Percentiles rank a stretch among this genome's conserved stretches.
These are phyloP conservation scores for Cryptus viduatorius DNA, from an alignment of 2,888 invertebrate genomes.

Conservation along the genomic window DNA sequence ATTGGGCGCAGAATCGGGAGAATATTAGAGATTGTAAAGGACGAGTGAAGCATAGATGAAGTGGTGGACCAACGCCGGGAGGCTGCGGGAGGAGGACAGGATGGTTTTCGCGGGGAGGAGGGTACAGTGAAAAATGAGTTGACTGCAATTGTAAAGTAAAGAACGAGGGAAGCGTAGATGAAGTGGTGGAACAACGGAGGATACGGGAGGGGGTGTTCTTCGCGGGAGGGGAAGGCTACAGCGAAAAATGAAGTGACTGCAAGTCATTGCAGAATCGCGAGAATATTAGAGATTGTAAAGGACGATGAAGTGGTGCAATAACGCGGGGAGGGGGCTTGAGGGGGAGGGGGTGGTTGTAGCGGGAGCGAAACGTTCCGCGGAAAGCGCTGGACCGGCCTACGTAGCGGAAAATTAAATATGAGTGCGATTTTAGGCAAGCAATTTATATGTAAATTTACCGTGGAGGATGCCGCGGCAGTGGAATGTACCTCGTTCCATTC, in stretches of 20 bases:
- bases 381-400: constrained; percentile 66
- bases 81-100: too few relatives aligned
- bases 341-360: constrained; percentile 48
- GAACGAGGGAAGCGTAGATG: too few relatives aligned
- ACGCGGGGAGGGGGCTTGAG: constrained; percentile 42
- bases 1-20: neutral
- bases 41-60: constrained; percentile 65
- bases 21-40: constrained; percentile 36
- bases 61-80: neutral
- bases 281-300: too few relatives aligned
- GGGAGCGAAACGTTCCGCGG: constrained; percentile 43
- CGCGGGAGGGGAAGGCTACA: too few relatives aligned
- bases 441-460: constrained; percentile 81
- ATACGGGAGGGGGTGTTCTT: too few relatives aligned
- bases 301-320: too few relatives aligned
- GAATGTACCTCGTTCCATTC: constrained; percentile 27
- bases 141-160: too few relatives aligned
- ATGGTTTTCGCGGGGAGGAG: too few relatives aligned
- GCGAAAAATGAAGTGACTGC: too few relatives aligned
- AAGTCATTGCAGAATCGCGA: too few relatives aligned
- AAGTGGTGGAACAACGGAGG: too few relatives aligned
- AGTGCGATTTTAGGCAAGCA: constrained; percentile 81
- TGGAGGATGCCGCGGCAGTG: constrained; percentile 40
- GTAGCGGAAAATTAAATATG: constrained; percentile 81
- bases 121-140: too few relatives aligned